A percentile compares a stretch with the other conserved stretches of the same genome.
These are phyloP conservation scores for Rhinopomastus cyanomelas DNA, from an alignment of 2,113 vertebrate species.

Conservation along the genomic window DNA sequence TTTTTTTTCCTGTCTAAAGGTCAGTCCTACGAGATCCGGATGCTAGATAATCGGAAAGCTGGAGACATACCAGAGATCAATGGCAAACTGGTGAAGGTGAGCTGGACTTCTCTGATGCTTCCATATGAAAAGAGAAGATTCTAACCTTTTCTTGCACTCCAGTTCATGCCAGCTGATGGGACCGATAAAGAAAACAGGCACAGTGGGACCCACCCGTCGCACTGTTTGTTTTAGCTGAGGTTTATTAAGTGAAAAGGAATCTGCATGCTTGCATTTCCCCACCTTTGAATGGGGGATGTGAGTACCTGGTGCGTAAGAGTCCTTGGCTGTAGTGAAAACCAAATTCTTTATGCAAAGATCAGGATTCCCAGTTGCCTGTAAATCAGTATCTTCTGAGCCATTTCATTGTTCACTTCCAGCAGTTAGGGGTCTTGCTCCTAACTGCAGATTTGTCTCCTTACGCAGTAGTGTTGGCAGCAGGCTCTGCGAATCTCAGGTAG, in stretches of 20 bases:
- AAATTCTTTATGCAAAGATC: not conserved
- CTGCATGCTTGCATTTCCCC: not conserved
- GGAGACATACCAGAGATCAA: constrained; percentile 88
- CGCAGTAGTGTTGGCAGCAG: not conserved
- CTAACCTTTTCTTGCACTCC: not conserved
- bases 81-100: constrained; percentile 93
- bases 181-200: not conserved
- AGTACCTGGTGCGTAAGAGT: not conserved
- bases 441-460: not conserved
- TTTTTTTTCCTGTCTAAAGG: constrained; percentile 71
- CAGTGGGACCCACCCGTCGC: not conserved
- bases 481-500: not conserved
- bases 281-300: not conserved
- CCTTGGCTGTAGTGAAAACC: not conserved
- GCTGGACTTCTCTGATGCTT: not conserved
- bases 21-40: constrained; percentile 93
- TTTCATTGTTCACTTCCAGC: not conserved
- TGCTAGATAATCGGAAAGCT: constrained; percentile 92
- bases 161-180: not conserved
- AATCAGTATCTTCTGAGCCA: not conserved
- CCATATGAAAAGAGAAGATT: not conserved
- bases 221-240: not conserved
- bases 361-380: not conserved
- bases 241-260: not conserved
- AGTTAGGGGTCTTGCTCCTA: not conserved